Evolutionary conservation across 1,140 invertebrate genomes (phyloP).

Genomic region (Calliopsis andreniformis): DNA sequence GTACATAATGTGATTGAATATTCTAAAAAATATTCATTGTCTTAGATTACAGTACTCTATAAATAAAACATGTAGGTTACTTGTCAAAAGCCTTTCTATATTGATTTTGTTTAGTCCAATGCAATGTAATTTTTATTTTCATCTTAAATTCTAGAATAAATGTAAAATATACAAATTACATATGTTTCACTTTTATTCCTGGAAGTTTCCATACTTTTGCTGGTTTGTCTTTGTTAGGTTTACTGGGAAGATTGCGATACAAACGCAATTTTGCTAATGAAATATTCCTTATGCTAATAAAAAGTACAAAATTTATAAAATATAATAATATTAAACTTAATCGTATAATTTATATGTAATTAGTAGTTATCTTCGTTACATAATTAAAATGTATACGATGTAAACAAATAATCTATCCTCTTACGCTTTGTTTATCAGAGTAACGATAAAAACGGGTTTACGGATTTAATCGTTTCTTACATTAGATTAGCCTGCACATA

Average conservation of each 20-base stretch:
- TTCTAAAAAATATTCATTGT: background rate
- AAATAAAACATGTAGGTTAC: slow-evolving; percentile 1
- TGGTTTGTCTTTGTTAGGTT: background rate
- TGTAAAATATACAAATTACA: slow-evolving; percentile 25
- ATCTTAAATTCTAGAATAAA: slow-evolving; percentile 48
- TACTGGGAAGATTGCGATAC: too few relatives aligned
- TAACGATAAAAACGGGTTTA: too few relatives aligned
- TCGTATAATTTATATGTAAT: too few relatives aligned
- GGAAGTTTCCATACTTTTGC: background rate
- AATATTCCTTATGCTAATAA: background rate
- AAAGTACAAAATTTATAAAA: too few relatives aligned
- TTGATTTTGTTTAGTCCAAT: slow-evolving; percentile 25
- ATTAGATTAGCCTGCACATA: too few relatives aligned
- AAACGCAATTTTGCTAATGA: background rate
- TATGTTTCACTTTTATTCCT: background rate
- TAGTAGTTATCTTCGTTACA: too few relatives aligned
- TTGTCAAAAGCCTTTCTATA: slow-evolving; percentile 7
- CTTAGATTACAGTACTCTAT: background rate
- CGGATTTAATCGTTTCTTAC: too few relatives aligned
- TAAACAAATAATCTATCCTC: too few relatives aligned
- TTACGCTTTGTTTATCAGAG: too few relatives aligned
- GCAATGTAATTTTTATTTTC: slow-evolving; percentile 37
- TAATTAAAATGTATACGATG: too few relatives aligned
- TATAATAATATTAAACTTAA: too few relatives aligned
- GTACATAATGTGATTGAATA: slow-evolving; percentile 21